Evolutionary conservation across 1,140 invertebrate species (phyloP), one percentile per base, ranked within the genome.

Genomic region (Pseudomyrmex cubaensis): DNA sequence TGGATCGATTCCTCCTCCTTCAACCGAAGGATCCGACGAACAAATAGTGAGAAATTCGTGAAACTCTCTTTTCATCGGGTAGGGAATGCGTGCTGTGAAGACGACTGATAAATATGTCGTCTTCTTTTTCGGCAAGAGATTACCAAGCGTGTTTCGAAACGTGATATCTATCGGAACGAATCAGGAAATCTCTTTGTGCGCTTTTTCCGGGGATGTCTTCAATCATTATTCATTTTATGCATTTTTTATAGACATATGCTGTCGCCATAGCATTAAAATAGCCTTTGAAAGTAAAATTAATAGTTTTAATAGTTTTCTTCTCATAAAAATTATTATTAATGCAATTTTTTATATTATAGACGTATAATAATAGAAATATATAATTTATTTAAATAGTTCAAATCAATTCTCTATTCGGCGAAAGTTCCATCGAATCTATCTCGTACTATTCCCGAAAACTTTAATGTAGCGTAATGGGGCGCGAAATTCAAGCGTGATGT

Each of bases 1-100:
- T 84, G 66, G 85, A 84, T 87, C 85, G 88, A 89, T 86, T 87
- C 88, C 80, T 85, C 83, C 70, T 78, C 59, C 72, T 48, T 67
- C 44, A 89, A 88, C 25, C 84, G 54, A 84, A 57, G 76, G 86
- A 85, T 87, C 77, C 76, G 35, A n/a, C 56, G 56, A 66, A 87
- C 75, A 73, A 85, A 88, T 87, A 50, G 56, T 22, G 56, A 77
- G 59, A 84, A 80, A 74, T 87, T 83, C 59, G 20, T 50, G n/a
- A 15, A 75, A 83, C 57, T 75, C 44, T 70, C 56, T 48, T 82
- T 73, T 82, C 50, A 72, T 80, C 84, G 12, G 12, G 2, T 1
- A 35, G 22, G 57, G 3, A 67, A 83, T 52, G 54, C 63, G n/a
- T 59, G 62, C 46, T 66, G 66, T 62, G 56, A 64, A 35, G 61